phyloP scores from a whole-genome alignment of 1,140 invertebrate genomes.

The Brachionus manjavacas region DNA sequence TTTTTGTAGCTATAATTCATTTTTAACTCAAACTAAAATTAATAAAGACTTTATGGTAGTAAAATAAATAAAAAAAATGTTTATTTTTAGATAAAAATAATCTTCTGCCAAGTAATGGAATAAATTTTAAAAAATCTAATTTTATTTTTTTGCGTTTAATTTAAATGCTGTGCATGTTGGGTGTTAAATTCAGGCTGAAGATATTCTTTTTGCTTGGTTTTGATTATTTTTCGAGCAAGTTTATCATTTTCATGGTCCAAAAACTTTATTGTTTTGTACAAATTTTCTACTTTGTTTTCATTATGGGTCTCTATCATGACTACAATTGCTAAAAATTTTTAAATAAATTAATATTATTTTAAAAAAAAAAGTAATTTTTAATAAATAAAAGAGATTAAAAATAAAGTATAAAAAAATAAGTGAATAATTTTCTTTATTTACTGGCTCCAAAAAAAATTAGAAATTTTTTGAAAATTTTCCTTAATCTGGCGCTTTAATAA shows the following conservation, averaged over 20 bases:
- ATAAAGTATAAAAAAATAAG: too few species aligned
- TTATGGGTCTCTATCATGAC: not conserved
- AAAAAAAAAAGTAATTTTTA: too few species aligned
- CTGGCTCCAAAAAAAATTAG: too few species aligned
- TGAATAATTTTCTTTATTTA: too few species aligned
- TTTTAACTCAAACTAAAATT: not conserved
- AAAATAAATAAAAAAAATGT: not conserved
- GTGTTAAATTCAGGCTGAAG: too few species aligned
- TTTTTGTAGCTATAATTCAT: not conserved
- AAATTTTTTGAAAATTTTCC: too few species aligned
- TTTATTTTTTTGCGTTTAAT: not conserved
- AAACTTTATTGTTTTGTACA: slow-evolving; percentile 21
- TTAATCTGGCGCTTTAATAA: too few species aligned
- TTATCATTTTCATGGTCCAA: not conserved
- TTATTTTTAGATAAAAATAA: not conserved
- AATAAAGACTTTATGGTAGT: not conserved
- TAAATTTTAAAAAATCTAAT: not conserved
- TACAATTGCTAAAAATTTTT: not conserved
- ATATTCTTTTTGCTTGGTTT: not conserved
- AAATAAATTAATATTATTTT: too few species aligned
- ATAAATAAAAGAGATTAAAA: too few species aligned
- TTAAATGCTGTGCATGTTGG: not conserved
- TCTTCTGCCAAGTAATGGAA: not conserved
- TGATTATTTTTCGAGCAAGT: not conserved
- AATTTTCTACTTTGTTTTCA: slow-evolving; percentile 32